Base-by-base conservation (phyloP, 2,888 invertebrate genomes). In the Gonocerus acuteangulatus region DNA sequence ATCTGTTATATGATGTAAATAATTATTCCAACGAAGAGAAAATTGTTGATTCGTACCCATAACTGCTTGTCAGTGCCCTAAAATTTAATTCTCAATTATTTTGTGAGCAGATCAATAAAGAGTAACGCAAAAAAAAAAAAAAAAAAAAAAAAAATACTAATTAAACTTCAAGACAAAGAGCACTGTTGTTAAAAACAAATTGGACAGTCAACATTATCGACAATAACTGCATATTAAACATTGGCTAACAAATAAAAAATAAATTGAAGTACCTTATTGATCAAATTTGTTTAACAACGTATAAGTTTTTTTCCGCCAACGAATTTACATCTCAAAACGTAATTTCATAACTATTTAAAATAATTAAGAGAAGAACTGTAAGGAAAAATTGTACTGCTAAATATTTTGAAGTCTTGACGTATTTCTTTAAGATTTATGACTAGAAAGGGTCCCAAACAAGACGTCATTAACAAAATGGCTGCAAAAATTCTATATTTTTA, bases 21-120 rank as follows among this genome's bases (percentile, higher is more conserved):
- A 89, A 76, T 89, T 89, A 74, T 89, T 89, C 91, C 91, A 91
- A 68, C 88, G 84, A 69, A 91, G 77, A 67, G 89, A 88, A 76
- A 88, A 91, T 72, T 89, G 89, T 73, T 87, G 86, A 73, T 83
- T 82, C 74, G 82, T 76, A 69, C 78, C 78, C 80, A 80, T 80
- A 39, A 49, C 56, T 42, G n/a, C 1, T 42, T 15, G 3, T 39
- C 4, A 39, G 1, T 15, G 6, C 36, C 27, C 42, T 42, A 42
- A 39, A 39, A 39, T 39, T 39, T 13, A 39, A 6, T 9, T 32
- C 7, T 9, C 32, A 32, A 11, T 32, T 32, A 32, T 32, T 9
- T 9, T 32, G 32, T 9, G 7, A 32, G 32, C 6, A 39, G n/a
- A 39, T 9, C 9, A 9, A 39, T 6, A 39, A 9, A 9, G n/a